These are phyloP conservation scores for Torymus aiolomorphi DNA, from an alignment of 2,888 invertebrate genomes.

Conservation along the genomic window DNA sequence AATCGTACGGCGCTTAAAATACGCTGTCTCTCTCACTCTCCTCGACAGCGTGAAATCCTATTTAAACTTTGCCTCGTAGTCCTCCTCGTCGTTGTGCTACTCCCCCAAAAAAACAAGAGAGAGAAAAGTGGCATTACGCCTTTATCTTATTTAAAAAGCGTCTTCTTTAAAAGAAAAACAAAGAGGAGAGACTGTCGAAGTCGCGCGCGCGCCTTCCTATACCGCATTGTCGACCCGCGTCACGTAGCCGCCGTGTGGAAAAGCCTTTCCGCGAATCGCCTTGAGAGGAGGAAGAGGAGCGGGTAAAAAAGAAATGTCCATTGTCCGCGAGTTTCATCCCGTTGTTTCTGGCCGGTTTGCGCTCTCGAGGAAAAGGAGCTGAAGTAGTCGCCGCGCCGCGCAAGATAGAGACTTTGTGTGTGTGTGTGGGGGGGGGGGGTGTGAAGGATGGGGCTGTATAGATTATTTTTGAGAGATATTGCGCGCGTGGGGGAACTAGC, in stretches of 20 bases:
- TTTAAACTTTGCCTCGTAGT: conserved; percentile 20
- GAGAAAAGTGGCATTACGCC: conserved; percentile 48
- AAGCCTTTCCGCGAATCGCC: conserved; percentile 36
- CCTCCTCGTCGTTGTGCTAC: too few relatives aligned
- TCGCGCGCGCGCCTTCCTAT: neutral
- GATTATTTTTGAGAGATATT: too few relatives aligned
- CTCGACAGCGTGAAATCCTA: neutral
- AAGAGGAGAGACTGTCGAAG: conserved; percentile 2
- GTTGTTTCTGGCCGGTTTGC: conserved; percentile 43
- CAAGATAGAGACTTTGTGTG: too few relatives aligned
- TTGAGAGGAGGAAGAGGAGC: neutral
- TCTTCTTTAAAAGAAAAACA: neutral
- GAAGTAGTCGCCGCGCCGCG: too few relatives aligned
- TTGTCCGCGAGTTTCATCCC: conserved; percentile 46
- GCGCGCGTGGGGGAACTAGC: too few relatives aligned
- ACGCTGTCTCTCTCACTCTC: too few relatives aligned
- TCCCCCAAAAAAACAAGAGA: conserved; percentile 27
- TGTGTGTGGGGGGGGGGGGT: too few relatives aligned
- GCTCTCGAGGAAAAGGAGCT: neutral
- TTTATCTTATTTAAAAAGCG: conserved; percentile 52
- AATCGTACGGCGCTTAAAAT: conserved; percentile 4
- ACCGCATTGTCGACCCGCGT: conserved; percentile 36
- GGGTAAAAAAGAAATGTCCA: conserved; percentile 27
- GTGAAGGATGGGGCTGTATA: too few relatives aligned
- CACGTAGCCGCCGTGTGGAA: conserved; percentile 36